These are phyloP conservation scores for Tridacna crocea DNA, from an alignment of 2,888 invertebrate genomes.

Conservation along the genomic window DNA sequence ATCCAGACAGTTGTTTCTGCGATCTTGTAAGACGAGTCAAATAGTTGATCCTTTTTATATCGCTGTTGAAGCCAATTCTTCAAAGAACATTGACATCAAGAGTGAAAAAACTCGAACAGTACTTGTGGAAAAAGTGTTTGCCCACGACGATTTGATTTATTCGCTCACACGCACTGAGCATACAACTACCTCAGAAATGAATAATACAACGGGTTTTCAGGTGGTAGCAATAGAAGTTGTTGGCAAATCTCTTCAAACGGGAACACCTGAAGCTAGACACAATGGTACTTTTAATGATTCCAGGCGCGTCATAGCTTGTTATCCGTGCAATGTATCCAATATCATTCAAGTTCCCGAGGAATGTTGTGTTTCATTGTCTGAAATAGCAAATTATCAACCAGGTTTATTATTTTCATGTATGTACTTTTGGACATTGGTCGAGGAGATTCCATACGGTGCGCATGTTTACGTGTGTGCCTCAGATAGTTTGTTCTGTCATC, in stretches of 20 bases:
- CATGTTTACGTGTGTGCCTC: background rate
- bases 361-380: background rate
- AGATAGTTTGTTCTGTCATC: background rate
- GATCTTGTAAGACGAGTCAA: background rate
- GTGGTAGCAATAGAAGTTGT: background rate
- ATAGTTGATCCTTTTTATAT: background rate
- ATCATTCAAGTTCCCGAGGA: background rate
- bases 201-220: background rate
- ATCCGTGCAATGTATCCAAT: background rate
- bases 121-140: background rate
- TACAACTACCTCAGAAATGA: background rate
- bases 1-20: background rate
- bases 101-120: too few species aligned
- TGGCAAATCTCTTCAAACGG: background rate
- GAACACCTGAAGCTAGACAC: background rate
- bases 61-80: background rate
- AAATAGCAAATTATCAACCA: conserved; percentile 20
- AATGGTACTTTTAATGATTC: background rate
- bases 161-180: background rate
- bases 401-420: background rate
- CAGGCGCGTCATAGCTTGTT: background rate
- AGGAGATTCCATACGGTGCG: background rate
- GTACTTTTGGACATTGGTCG: background rate
- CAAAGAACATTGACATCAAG: background rate
- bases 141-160: background rate